Base-by-base conservation (phyloP, 2,113 vertebrate species). In the Ameiurus melas region DNA sequence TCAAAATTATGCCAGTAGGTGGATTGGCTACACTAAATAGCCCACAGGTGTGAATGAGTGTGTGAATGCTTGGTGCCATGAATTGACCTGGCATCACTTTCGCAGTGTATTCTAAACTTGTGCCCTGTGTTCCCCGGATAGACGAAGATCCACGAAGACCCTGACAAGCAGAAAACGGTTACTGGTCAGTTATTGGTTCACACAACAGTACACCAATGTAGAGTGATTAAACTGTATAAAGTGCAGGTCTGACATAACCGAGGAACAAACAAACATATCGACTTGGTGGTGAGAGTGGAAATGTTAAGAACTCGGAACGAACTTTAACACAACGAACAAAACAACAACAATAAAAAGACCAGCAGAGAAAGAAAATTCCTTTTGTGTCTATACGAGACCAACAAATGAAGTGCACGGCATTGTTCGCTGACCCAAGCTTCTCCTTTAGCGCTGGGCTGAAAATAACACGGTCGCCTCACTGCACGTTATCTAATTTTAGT, bases 391-490 rank as follows among this genome's bases (percentile, higher is more conserved):
- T 71, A 64, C 62, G 17, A 71, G 17, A 9, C 68, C 36, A 47
- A 47, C 20, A 47, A 75, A 47, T 25, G 20, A 55, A 73, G 68
- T 36, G 30, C 30, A 25, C 14, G 47, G 51, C 22, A n/a, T n/a
- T 62, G 57, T 86, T 62, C 53, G 60, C 84, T 77, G 70, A 60
- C 12, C 16, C 25, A 47, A 85, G 84, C 51, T 20, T 58, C n/a
- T 57, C 20, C 22, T 78, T 47, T 17, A n/a, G 27, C n/a, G 4
- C 85, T 64, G 27, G 16, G 57, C 57, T 78, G 73, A 86, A 86
- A 77, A 86, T 86, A 20, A 78, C 19, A 62, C 2, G 19, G 25
- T 47, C 30, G 85, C 85, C 51, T 86, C 85, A 78, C 71, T 75
- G 71, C 39, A 62, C 57, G 64, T 62, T 78, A 60, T 78, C 73